Percentiles rank a stretch among this genome's conserved stretches.
Evolutionary conservation across 2,113 vertebrate genomes (phyloP).

Genomic region (Oostethus manadensis): DNA sequence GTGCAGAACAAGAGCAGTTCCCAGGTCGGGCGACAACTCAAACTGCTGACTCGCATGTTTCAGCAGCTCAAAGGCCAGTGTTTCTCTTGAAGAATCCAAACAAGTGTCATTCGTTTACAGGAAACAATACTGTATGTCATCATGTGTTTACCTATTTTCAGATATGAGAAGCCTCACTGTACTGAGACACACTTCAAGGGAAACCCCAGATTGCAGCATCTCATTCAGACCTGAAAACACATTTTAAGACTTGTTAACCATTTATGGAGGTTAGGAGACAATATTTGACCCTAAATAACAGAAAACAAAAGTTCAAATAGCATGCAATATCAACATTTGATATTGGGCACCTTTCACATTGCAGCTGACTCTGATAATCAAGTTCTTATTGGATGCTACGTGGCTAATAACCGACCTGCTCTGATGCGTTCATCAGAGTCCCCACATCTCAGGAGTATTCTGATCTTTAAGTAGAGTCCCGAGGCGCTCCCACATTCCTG

Average conservation of each 20-base stretch:
- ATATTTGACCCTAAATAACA: too few relatives aligned
- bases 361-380: constrained; percentile 13
- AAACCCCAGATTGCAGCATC: constrained; percentile 67
- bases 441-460: constrained; percentile 77
- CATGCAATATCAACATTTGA: too few relatives aligned
- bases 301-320: too few relatives aligned
- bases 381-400: constrained; percentile 17
- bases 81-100: constrained; percentile 71
- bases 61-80: constrained; percentile 80
- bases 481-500: constrained; percentile 76
- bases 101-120: constrained; percentile 8
- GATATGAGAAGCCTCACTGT: constrained; percentile 79
- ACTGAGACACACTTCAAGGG: constrained; percentile 78
- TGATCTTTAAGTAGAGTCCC: constrained; percentile 83
- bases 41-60: constrained; percentile 78
- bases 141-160: constrained; percentile 74
- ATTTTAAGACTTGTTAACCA: too few relatives aligned
- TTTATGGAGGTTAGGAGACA: too few relatives aligned
- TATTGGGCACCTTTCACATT: too few relatives aligned
- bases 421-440: constrained; percentile 72
- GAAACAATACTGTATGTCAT: not conserved
- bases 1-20: constrained; percentile 76
- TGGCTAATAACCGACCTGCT: constrained; percentile 70
- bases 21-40: constrained; percentile 78
- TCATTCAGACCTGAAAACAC: constrained; percentile 72